Percentiles rank a stretch among this genome's conserved stretches.
phyloP scores from a whole-genome alignment of 2,113 vertebrate genomes.

The Girardinichthys multiradiatus region DNA sequence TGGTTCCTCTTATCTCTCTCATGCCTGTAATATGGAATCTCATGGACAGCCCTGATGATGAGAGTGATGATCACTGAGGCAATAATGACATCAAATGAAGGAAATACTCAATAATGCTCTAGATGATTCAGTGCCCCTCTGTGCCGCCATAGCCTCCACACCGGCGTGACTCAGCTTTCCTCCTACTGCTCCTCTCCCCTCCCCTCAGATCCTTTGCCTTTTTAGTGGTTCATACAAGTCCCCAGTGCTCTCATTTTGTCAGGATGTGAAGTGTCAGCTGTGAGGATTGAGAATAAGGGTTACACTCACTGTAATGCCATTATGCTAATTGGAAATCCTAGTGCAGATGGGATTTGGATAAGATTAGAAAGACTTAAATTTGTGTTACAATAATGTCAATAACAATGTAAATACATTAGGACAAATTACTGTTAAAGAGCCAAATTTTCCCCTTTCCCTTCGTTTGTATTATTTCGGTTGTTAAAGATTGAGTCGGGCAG shows the following conservation, averaged over 20 bases:
- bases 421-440: too few species aligned
- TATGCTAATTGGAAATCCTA: not conserved
- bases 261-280: conserved; percentile 16
- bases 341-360: not conserved
- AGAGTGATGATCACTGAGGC: conserved; percentile 48
- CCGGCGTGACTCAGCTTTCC: conserved; percentile 64
- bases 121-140: conserved; percentile 68
- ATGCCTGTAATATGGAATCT: conserved; percentile 28
- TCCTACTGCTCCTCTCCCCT: conserved; percentile 4
- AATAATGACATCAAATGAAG: conserved; percentile 72
- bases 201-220: not conserved
- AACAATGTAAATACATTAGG: not conserved
- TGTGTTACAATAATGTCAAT: not conserved
- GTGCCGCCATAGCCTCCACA: conserved; percentile 51
- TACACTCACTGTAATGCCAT: not conserved
- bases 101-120: conserved; percentile 69
- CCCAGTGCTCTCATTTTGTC: conserved; percentile 11
- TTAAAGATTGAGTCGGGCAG: too few species aligned
- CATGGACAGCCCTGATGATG: conserved; percentile 45
- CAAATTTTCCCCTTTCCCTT: too few species aligned
- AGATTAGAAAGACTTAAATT: not conserved
- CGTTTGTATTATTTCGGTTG: too few species aligned
- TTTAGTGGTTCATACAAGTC: conserved; percentile 10
- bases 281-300: not conserved
- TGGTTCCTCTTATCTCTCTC: conserved; percentile 2